These are phyloP conservation scores for Drosophila miranda DNA, from an alignment of 1,140 invertebrate species.

Conservation along the genomic window DNA sequence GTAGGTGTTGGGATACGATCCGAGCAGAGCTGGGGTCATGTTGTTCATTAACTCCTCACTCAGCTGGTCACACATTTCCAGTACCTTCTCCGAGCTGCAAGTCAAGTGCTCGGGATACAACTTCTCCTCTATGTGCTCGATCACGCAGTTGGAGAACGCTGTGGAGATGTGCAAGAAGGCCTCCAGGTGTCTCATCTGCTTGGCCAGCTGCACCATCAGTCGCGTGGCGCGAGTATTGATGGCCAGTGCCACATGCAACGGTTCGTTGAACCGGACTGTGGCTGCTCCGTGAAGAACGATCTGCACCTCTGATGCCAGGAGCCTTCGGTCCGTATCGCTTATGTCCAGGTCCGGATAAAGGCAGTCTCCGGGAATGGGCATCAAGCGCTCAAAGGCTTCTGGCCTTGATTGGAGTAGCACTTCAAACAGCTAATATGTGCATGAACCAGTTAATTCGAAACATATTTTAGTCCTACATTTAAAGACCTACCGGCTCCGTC, in stretches of 20 bases:
- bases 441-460: background rate
- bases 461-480: no score
- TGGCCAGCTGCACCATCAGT: constrained; percentile 83
- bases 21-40: constrained; percentile 87
- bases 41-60: constrained; percentile 85
- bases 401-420: constrained; percentile 9
- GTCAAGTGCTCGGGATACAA: constrained; percentile 87
- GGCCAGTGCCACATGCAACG: constrained; percentile 85
- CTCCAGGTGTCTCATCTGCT: constrained; percentile 87
- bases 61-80: constrained; percentile 82
- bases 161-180: constrained; percentile 88
- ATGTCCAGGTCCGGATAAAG: constrained; percentile 87
- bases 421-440: constrained; percentile 11
- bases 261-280: constrained; percentile 91
- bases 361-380: constrained; percentile 84
- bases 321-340: constrained; percentile 83
- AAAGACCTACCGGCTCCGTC: constrained; percentile 78
- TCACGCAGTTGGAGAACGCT: constrained; percentile 87
- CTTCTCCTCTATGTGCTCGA: constrained; percentile 85
- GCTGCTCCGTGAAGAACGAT: constrained; percentile 94
- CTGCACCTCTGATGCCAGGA: constrained; percentile 82
- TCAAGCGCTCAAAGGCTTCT: constrained; percentile 31
- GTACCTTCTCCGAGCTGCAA: constrained; percentile 87
- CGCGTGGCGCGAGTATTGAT: constrained; percentile 86
- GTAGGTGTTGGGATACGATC: constrained; percentile 91